phyloP scores from a whole-genome alignment of 2,888 invertebrate genomes.

The Hesperia comma region DNA sequence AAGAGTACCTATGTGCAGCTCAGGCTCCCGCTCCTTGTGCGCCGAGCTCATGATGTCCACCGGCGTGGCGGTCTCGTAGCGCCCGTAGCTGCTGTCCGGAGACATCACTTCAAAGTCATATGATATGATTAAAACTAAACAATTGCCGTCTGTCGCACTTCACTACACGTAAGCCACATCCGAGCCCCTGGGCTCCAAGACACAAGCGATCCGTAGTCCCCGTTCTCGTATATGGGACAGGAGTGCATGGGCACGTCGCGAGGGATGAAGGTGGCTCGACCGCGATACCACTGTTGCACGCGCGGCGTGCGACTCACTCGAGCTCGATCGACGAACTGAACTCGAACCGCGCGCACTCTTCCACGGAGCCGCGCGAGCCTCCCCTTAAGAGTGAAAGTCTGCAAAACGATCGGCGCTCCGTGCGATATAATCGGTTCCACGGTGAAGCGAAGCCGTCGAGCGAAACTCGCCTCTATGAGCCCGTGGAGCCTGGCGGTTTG shows the following conservation, averaged over 20 bases:
- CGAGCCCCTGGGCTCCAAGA: constrained; percentile 55
- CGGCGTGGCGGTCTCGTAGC: constrained; percentile 82
- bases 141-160: constrained; percentile 68
- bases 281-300: constrained; percentile 63
- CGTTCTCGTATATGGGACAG: constrained; percentile 70
- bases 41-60: constrained; percentile 76
- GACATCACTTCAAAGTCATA: constrained; percentile 84
- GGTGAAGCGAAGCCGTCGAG: constrained; percentile 64
- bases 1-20: constrained; percentile 87
- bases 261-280: constrained; percentile 79
- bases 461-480: constrained; percentile 80
- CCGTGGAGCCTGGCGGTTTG: constrained; percentile 80
- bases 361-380: constrained; percentile 69
- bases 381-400: constrained; percentile 85
- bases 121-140: constrained; percentile 62
- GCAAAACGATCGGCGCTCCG: constrained; percentile 81
- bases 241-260: constrained; percentile 72
- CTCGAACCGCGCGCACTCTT: constrained; percentile 72
- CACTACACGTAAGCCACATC: constrained; percentile 79
- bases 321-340: constrained; percentile 85
- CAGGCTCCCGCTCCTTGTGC: constrained; percentile 85
- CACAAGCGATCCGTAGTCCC: constrained; percentile 61
- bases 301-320: constrained; percentile 77
- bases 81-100: constrained; percentile 87
- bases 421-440: constrained; percentile 81